A percentile compares a stretch with the other conserved stretches of the same genome.
Conservation (phyloP, 2,113 vertebrate species). For the Oxyruncus cristatus region DNA sequence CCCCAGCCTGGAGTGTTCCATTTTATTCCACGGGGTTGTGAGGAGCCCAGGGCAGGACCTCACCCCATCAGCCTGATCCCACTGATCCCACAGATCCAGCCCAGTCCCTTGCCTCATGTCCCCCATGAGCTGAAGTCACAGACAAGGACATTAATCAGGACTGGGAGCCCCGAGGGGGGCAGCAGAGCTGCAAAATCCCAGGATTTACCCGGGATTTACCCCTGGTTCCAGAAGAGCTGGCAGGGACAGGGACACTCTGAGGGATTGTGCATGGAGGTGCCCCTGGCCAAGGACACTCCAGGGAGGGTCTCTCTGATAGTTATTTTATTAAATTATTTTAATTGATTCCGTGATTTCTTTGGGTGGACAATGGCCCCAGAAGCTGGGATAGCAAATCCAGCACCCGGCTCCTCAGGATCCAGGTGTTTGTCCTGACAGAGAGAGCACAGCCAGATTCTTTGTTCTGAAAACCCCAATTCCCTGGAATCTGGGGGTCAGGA, state of each 20-base stretch:
- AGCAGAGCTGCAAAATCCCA: neutral
- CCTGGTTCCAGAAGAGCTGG: neutral
- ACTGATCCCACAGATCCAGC: too few relatives aligned
- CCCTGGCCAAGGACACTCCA: neutral
- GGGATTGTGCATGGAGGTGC: neutral
- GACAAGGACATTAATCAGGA: accelerated
- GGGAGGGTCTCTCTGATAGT: neutral
- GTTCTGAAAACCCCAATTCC: accelerated
- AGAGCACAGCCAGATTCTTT: neutral
- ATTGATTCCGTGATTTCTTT: neutral
- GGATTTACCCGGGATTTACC: neutral
- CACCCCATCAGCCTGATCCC: neutral
- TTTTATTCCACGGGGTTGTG: too few relatives aligned
- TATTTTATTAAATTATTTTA: neutral
- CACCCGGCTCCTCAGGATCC: accelerated
- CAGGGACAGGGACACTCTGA: neutral
- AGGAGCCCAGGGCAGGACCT: neutral
- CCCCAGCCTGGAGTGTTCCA: accelerated
- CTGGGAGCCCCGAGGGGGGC: neutral
- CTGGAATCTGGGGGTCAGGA: accelerated
- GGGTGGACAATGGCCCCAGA: neutral
- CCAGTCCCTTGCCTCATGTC: neutral
- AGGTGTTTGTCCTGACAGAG: accelerated
- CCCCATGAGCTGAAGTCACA: neutral
- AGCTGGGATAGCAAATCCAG: neutral